phyloP scores from a whole-genome alignment of 2,888 invertebrate genomes.

The Drosophila macrospina region DNA sequence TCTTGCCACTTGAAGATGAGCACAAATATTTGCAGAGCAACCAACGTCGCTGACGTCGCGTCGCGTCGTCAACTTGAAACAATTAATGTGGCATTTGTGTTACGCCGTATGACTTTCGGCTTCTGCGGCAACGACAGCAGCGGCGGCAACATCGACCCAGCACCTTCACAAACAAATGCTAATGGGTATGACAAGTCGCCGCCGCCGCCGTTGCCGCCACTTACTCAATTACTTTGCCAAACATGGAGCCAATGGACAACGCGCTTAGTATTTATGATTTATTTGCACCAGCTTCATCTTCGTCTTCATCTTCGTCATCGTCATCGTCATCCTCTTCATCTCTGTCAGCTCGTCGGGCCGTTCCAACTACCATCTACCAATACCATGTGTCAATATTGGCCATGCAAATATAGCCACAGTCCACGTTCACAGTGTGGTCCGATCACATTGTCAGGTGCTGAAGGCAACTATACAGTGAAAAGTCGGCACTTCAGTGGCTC shows the following conservation, averaged over 20 bases:
- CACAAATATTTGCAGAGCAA: slow-evolving; percentile 69
- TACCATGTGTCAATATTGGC: slow-evolving; percentile 69
- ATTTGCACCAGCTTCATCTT: slow-evolving; percentile 62
- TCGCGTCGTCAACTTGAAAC: slow-evolving; percentile 75
- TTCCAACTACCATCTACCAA: slow-evolving; percentile 61
- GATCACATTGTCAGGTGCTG: slow-evolving; percentile 63
- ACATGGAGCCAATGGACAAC: slow-evolving; percentile 57
- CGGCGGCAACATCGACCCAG: slow-evolving; percentile 45
- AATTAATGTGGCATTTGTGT: slow-evolving; percentile 82
- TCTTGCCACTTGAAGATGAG: slow-evolving; percentile 80
- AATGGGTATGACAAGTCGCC: slow-evolving; percentile 80
- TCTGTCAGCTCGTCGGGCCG: slow-evolving; percentile 45
- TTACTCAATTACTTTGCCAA: slow-evolving; percentile 82
- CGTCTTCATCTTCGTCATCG: slow-evolving; percentile 38
- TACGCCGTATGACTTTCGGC: slow-evolving; percentile 80
- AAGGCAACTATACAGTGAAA: slow-evolving; percentile 17
- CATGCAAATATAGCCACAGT: slow-evolving; percentile 65
- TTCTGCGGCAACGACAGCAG: slow-evolving; percentile 64
- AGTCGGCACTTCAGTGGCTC: slow-evolving; percentile 69
- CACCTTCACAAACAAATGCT: slow-evolving; percentile 81
- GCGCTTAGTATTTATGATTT: slow-evolving; percentile 78
- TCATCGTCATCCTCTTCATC: slow-evolving; percentile 51
- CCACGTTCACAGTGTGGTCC: slow-evolving; percentile 58
- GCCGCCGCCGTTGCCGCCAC: slow-evolving; percentile 69
- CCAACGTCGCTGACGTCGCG: slow-evolving; percentile 49